A percentile compares a stretch with the other conserved stretches of the same genome.
Evolutionary conservation across 2,797 vertebrate species (phyloP).

Genomic region (Rhabdomys pumilio): DNA sequence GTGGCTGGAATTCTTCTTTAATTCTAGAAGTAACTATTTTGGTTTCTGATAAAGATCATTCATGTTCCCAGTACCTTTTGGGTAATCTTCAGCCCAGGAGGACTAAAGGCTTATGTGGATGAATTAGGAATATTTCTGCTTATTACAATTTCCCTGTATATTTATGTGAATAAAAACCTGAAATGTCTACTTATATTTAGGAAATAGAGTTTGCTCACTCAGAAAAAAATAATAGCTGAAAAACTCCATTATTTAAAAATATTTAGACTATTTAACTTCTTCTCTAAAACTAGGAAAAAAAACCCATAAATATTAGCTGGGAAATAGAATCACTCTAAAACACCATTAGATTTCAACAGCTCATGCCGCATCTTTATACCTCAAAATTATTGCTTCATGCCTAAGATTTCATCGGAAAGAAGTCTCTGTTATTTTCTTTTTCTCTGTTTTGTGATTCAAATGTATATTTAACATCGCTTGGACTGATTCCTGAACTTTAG

Average conservation of each 20-base stretch:
- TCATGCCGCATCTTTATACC: background rate
- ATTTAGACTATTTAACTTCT: constrained; percentile 37
- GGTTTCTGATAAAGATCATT: background rate
- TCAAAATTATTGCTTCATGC: background rate
- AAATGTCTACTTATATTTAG: constrained; percentile 49
- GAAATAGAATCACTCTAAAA: constrained; percentile 18
- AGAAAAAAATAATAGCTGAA: constrained; percentile 4
- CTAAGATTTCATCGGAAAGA: constrained; percentile 28
- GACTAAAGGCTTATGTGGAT: background rate
- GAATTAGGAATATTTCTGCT: background rate
- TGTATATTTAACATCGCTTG: background rate
- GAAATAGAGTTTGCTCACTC: constrained; percentile 35
- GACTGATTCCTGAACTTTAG: background rate
- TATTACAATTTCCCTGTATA: background rate
- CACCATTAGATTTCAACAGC: background rate
- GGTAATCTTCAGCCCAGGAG: background rate
- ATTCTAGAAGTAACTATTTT: background rate
- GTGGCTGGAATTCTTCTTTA: background rate
- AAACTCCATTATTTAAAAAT: background rate
- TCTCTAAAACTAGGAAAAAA: constrained; percentile 8
- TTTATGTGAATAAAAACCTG: constrained; percentile 14
- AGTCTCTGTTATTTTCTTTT: background rate
- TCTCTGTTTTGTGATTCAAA: background rate
- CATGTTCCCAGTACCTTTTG: background rate
- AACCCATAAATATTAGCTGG: background rate